Evolutionary conservation across 2,113 vertebrate species (phyloP).

Genomic region (Petrocephalus zakoni): DNA sequence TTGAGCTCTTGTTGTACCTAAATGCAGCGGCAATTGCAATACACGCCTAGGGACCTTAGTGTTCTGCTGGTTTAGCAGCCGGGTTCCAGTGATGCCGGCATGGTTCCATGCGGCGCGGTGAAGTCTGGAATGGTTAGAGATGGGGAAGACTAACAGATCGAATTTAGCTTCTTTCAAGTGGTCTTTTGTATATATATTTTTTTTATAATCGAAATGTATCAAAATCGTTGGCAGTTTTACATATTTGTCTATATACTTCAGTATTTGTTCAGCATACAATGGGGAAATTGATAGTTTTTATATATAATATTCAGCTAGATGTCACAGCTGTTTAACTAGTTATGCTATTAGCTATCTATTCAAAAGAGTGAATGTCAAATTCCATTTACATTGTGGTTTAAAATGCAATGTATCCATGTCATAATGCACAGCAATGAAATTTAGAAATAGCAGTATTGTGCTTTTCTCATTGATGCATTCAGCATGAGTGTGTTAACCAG

Average conservation of each 20-base stretch:
- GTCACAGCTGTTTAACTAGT: background rate
- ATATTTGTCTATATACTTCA: background rate
- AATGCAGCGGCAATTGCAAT: background rate
- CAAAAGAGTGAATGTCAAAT: background rate
- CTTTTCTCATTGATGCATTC: background rate
- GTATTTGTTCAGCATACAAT: background rate
- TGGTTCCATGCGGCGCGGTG: background rate
- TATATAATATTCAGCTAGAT: background rate
- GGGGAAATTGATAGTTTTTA: background rate
- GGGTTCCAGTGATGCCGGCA: background rate
- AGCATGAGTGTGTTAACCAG: background rate
- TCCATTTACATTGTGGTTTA: background rate
- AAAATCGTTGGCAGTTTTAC: background rate
- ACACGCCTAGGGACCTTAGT: background rate
- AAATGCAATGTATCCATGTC: constrained; percentile 1
- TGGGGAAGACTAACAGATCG: background rate
- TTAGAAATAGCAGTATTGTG: background rate
- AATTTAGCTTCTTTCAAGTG: background rate
- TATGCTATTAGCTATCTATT: background rate
- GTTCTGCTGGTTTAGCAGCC: background rate
- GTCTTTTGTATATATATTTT: background rate
- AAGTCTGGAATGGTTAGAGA: background rate
- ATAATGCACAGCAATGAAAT: constrained; percentile 8
- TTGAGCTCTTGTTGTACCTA: constrained; percentile 9
- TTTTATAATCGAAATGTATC: background rate